Evolutionary conservation across 2,113 vertebrate genomes (phyloP).

Genomic region (Boleophthalmus pectinirostris): DNA sequence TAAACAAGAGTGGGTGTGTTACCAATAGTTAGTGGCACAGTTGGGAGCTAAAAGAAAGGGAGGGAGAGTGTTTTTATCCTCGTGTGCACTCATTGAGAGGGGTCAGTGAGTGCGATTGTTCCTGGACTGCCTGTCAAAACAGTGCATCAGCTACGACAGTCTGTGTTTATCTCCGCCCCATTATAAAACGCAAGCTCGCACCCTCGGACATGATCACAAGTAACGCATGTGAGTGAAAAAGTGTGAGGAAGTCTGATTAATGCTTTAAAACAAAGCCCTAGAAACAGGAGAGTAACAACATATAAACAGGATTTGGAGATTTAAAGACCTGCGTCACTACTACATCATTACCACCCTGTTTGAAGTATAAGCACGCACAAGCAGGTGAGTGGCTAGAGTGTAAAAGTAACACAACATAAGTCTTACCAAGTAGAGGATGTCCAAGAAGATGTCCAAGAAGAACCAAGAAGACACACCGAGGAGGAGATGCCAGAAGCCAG

Average conservation of each 20-base stretch:
- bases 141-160: constrained; percentile 57
- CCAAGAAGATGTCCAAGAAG: constrained; percentile 84
- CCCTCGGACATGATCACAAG: constrained; percentile 14
- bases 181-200: constrained; percentile 35
- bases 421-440: constrained; percentile 89
- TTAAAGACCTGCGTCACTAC: constrained; percentile 62
- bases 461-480: constrained; percentile 85
- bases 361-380: constrained; percentile 33
- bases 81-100: constrained; percentile 63
- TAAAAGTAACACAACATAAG: constrained; percentile 3
- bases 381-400: constrained; percentile 29
- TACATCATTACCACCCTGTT: constrained; percentile 31
- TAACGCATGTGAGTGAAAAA: constrained; percentile 29
- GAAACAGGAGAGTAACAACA: constrained; percentile 36
- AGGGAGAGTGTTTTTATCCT: constrained; percentile 61
- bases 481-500: constrained; percentile 87
- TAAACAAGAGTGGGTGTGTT: constrained; percentile 24
- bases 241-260: constrained; percentile 18
- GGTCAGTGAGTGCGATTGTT: constrained; percentile 76
- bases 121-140: constrained; percentile 74
- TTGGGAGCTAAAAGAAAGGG: constrained; percentile 53
- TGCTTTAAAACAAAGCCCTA: constrained; percentile 24
- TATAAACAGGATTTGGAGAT: constrained; percentile 39
- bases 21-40: constrained; percentile 42
- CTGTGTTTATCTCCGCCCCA: constrained; percentile 46